Evolutionary conservation across 2,888 invertebrate species (phyloP), one percentile per base, ranked within the genome.

Genomic region (Chironomus riparius): DNA sequence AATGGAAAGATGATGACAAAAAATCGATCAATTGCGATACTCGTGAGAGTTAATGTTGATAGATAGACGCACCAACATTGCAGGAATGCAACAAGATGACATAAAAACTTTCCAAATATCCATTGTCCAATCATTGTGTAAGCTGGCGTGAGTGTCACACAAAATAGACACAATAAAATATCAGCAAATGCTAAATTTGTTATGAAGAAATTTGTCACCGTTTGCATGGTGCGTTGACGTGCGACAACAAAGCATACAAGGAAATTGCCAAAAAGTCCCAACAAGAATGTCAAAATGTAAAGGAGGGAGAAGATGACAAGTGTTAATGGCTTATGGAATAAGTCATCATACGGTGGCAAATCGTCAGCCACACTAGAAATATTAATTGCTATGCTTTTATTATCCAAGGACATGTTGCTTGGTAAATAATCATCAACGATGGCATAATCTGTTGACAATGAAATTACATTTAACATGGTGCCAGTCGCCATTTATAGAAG

Each of bases 1-100:
- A 97, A 98, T 0, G 98, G 98, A 83, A 97, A 95, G 78, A 98
- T 94, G 79, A 99, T 98, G 78, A 98, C 97, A 83, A 97, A 93
- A 85, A 95, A 98, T 76, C 98, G 90, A 86, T 99, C 98, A 77
- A 98, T 92, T 72, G 98, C 98, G 80, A 99, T 98, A 79, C 97
- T 95, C 79, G 96, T 98, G 78, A 99, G 88, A 4, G 98, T 98
- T 80, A 98, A 87, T 0, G 98, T 97, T 78, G 97, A 97, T 81
- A 98, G 97, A 87, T 98, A 99, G 79, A 99, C 97, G 82, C 95
- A 95, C 80, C 95, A 93, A 76, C 97, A 97, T 84, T 95, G 95
- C 77, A 95, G 93, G 84, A 93, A 95, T 76, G 98, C 93, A 78
- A 97, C 93, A 80, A 97, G 86, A 83, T 97, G 96, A 82, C 98